Evolutionary conservation across 2,113 vertebrate genomes (phyloP).

Genomic region (Ceratotherium simum): DNA sequence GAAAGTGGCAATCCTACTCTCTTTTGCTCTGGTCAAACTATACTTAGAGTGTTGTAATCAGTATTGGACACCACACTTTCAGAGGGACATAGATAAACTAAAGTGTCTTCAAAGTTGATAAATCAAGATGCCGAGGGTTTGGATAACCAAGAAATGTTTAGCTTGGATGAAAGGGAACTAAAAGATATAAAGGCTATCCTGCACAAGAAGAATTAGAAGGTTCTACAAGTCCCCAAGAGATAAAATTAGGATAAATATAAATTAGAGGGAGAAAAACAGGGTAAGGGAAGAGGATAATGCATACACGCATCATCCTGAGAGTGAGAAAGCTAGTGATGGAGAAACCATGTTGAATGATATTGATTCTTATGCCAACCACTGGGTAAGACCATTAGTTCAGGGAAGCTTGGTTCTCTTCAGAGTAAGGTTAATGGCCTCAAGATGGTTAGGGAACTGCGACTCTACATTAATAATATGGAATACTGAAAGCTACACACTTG

Average conservation of each 20-base stretch:
- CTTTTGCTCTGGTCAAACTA: neutral
- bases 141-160: neutral
- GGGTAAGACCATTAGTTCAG: conserved; percentile 9
- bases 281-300: neutral
- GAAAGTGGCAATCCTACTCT: neutral
- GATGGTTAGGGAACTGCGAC: neutral
- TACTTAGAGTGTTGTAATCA: neutral
- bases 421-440: neutral
- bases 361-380: conserved; percentile 40
- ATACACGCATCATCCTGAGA: neutral
- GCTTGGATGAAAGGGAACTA: neutral
- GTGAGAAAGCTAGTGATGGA: neutral
- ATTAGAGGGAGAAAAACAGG: neutral
- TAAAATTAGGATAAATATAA: conserved; percentile 1
- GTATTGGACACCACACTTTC: neutral
- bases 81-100: neutral
- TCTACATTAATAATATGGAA: neutral
- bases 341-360: neutral
- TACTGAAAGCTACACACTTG: neutral
- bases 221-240: neutral
- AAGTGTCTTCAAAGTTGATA: neutral
- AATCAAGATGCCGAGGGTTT: neutral
- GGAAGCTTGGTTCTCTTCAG: neutral
- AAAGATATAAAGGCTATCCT: neutral
- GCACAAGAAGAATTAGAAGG: neutral